Conservation (phyloP, 37 sponge, comb jelly and placozoan genomes). For the Sycon ciliatum region DNA sequence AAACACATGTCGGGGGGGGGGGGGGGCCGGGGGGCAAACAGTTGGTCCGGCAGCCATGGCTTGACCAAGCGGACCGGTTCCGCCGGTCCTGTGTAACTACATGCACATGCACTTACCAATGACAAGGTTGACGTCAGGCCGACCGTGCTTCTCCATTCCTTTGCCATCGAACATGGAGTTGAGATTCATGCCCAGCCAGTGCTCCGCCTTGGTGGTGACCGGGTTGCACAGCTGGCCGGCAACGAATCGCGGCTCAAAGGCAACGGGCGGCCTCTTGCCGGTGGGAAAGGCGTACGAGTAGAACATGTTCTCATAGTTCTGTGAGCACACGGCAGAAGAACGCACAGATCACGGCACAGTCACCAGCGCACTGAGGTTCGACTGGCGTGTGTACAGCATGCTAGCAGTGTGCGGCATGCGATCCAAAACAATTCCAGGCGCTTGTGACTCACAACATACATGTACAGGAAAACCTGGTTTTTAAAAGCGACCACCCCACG, state of each 20-base stretch:
- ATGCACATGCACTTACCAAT: conserved; percentile 17
- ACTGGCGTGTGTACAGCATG: no score
- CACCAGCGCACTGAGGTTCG: background rate
- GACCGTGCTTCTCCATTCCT: conserved; percentile 37
- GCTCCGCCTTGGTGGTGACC: conserved; percentile 19
- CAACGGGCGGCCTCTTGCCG: background rate
- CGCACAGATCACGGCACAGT: background rate
- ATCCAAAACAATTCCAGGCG: no score
- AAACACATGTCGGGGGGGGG: no score
- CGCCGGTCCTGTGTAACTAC: no score
- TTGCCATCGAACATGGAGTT: conserved; percentile 47
- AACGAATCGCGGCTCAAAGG: conserved; percentile 31
- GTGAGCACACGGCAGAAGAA: no score
- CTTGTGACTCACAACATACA: no score
- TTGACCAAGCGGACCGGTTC: no score
- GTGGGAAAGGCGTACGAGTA: conserved; percentile 38
- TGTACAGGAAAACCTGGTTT: no score
- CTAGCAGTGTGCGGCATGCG: no score
- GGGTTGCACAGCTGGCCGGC: conserved; percentile 28
- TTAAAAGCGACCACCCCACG: no score
- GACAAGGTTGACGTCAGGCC: conserved; percentile 37
- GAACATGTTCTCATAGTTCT: conserved; percentile 52
- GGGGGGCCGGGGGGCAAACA: no score
- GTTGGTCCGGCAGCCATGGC: no score
- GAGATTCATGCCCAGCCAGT: conserved; percentile 44